Base-by-base conservation (phyloP, 2,888 invertebrate genomes). In the Smittia sp. region DNA sequence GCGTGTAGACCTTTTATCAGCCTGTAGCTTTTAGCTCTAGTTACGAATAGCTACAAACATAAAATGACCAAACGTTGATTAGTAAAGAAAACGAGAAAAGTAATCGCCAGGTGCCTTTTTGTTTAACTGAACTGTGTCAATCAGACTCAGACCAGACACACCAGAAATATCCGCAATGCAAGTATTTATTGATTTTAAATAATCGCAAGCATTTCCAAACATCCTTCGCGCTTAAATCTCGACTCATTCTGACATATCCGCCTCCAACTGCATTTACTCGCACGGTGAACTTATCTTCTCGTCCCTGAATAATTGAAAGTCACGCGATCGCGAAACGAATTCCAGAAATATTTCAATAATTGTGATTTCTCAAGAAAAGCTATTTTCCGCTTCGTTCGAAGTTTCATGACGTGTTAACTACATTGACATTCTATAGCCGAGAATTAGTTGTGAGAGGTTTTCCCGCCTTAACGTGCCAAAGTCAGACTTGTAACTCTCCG, bases 401-500 rank as follows among this genome's bases (percentile, higher is more conserved):
- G 46, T 46, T 46, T 46, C 32, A 32, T 32, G 15, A 46, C 15
- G 13, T 15, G 46, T 46, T 46, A 46, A 46, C 15, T 15, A 46
- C 46, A 11, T 46, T 11, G 15, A 46, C 13, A 46, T n/a, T 46
- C n/a, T 15, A 46, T 2, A 15, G 46, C 46, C 2, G 46, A 46
- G n/a, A 15, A 11, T 38, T 38, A 38, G 11, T 38, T 6, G 46
- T 3, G n/a, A 46, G 15, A 46, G n/a, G 46, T 58, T 58, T 58
- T 58, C 18, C 9, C 58, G 58, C 58, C 58, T 18, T 13, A 20
- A 58, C 18, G 58, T 58, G 58, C 58, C 58, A 58, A 58, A 58
- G 2, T 58, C 22, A 22, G 22, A 22, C 2, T 20, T 22, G 58
- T 20, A 58, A 58, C 11, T 15, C n/a, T n/a, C n/a, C n/a, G n/a